These are phyloP conservation scores for Chrysochloris asiatica DNA, from an alignment of 2,113 vertebrate species.

Conservation along the genomic window DNA sequence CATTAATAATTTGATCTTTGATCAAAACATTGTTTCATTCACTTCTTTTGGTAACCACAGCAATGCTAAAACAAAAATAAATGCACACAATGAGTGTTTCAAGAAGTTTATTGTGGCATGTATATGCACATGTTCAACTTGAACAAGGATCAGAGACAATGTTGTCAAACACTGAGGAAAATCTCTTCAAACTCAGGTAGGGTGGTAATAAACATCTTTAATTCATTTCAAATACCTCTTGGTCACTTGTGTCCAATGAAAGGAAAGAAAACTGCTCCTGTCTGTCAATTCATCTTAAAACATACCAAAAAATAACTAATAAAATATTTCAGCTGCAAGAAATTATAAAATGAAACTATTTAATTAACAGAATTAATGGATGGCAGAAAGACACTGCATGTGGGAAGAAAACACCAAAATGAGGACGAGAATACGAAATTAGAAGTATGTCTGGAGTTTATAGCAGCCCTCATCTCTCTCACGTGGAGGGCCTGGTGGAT, in stretches of 20 bases:
- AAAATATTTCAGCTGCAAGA: too few relatives aligned
- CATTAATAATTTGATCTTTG: conserved; percentile 42
- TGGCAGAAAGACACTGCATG: not conserved
- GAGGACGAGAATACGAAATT: not conserved
- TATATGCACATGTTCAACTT: not conserved
- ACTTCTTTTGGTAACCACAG: conserved; percentile 47
- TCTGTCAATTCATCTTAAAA: not conserved
- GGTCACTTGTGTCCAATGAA: not conserved
- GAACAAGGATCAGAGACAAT: not conserved
- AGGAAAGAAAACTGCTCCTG: not conserved
- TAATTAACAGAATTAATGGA: not conserved
- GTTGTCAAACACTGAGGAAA: not conserved
- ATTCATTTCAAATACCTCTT: not conserved
- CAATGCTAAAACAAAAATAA: conserved; percentile 9
- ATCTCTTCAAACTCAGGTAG: too few relatives aligned
- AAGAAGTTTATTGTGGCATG: not conserved
- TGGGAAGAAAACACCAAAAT: not conserved
- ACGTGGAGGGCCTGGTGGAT: too few relatives aligned
- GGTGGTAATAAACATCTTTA: not conserved
- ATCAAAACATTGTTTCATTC: conserved; percentile 19
- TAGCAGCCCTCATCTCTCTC: too few relatives aligned
- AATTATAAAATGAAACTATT: too few relatives aligned
- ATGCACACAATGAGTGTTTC: not conserved
- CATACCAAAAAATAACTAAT: conserved; percentile 8
- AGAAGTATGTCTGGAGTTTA: accelerated